Conservation (phyloP, 64 coral and sea anemone species). For the Montipora cactus region DNA sequence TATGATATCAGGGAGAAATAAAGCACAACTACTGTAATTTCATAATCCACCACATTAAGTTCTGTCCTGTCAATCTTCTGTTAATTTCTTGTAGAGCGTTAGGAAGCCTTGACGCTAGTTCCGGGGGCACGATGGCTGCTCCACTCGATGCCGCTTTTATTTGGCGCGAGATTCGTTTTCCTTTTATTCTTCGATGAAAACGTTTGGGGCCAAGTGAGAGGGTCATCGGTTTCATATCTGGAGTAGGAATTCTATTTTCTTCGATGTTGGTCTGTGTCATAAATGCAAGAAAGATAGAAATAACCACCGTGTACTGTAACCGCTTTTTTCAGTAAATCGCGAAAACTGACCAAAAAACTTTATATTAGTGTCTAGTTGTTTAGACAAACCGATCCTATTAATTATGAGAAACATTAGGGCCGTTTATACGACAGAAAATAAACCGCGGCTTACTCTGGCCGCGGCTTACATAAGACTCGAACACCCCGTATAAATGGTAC, state of each 20-base stretch:
- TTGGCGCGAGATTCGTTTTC: slow-evolving; percentile 6
- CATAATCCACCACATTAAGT: slow-evolving; percentile 42
- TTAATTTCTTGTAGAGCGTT: slow-evolving; percentile 52
- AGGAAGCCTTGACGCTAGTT: slow-evolving; percentile 51
- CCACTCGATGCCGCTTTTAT: not conserved
- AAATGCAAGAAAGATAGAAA: not conserved
- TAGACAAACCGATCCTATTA: too few species aligned
- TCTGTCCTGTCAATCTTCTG: slow-evolving; percentile 42
- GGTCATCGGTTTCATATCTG: not conserved
- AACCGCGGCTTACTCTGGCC: too few species aligned
- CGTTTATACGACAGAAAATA: too few species aligned
- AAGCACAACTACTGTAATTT: not conserved
- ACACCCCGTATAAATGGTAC: too few species aligned
- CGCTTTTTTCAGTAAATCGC: too few species aligned
- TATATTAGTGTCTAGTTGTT: too few species aligned
- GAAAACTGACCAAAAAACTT: too few species aligned
- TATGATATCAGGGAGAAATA: too few species aligned
- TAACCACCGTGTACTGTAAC: too few species aligned
- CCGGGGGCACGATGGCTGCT: slow-evolving; percentile 9
- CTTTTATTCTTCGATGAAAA: slow-evolving; percentile 43
- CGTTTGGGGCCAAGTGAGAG: not conserved
- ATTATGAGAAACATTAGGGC: too few species aligned
- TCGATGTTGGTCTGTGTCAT: not conserved
- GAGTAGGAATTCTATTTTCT: not conserved
- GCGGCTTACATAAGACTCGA: too few species aligned